Conservation (phyloP, 2,888 invertebrate species). For the Hoplodrina blanda region DNA sequence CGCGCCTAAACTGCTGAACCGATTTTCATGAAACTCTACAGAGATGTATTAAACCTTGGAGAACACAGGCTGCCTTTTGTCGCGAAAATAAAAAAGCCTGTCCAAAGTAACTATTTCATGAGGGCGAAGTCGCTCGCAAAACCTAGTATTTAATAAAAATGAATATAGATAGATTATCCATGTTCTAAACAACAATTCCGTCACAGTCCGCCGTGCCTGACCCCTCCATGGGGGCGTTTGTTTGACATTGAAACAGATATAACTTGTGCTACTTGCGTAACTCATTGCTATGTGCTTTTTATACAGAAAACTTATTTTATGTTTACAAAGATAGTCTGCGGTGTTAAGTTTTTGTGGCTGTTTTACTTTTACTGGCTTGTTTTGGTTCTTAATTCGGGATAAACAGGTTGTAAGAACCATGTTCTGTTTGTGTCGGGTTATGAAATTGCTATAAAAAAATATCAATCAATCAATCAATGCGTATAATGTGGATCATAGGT, state of each 20-base stretch:
- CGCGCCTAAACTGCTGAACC: too few species aligned
- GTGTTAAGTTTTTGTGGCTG: background rate
- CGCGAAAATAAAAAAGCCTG: too few species aligned
- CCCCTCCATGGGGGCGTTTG: constrained; percentile 10
- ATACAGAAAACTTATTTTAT: constrained; percentile 24
- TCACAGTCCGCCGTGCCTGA: background rate
- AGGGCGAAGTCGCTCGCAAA: too few species aligned
- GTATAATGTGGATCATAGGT: too few species aligned
- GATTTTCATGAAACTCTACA: too few species aligned
- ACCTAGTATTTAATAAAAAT: too few species aligned
- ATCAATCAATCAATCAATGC: too few species aligned
- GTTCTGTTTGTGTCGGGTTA: background rate
- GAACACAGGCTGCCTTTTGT: too few species aligned
- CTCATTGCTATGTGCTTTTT: background rate
- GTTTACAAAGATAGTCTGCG: background rate
- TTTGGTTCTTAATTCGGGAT: constrained; percentile 7
- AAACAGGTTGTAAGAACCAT: background rate
- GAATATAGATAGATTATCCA: background rate
- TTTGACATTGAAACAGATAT: constrained; percentile 45
- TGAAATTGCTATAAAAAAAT: background rate
- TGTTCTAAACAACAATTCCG: background rate
- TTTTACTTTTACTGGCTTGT: constrained; percentile 23
- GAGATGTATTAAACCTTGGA: too few species aligned
- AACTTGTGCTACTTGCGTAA: constrained; percentile 35
- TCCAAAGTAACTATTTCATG: too few species aligned